Conservation (phyloP, 2,797 vertebrate genomes). For the Scolopax rusticola region DNA sequence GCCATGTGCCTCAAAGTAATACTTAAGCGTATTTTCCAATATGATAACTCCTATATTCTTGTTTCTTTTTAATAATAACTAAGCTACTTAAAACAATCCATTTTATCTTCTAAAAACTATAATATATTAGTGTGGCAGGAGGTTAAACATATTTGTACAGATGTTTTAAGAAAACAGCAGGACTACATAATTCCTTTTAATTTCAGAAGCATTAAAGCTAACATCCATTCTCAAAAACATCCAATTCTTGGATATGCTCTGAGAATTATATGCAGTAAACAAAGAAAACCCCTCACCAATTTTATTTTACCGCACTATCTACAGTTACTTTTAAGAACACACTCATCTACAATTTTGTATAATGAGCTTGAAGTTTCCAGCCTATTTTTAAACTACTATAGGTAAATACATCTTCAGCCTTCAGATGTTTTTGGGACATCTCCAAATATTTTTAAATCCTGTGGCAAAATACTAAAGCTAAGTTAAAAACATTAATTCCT, state of each 20-base stretch:
- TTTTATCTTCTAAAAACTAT: background rate
- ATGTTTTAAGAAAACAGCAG: background rate
- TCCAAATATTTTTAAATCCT: background rate
- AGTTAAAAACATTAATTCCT: background rate
- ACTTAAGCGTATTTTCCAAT: background rate
- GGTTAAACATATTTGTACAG: background rate
- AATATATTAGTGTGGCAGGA: background rate
- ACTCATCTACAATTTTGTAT: background rate
- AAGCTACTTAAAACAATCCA: background rate
- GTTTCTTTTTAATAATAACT: background rate
- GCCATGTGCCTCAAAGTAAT: background rate
- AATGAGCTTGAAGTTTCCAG: background rate
- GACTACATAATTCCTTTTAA: accelerated
- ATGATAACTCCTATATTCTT: background rate
- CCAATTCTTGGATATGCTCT: background rate
- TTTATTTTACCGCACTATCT: background rate
- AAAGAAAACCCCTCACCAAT: background rate
- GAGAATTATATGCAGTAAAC: background rate
- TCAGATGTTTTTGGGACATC: background rate
- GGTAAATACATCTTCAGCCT: background rate
- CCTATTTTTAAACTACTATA: background rate
- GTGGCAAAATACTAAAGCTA: background rate
- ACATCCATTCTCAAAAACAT: background rate
- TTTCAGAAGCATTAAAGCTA: background rate
- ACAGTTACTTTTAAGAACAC: background rate